These are phyloP conservation scores for Calephelis perditalis DNA, from an alignment of 2,888 invertebrate species.

Conservation along the genomic window DNA sequence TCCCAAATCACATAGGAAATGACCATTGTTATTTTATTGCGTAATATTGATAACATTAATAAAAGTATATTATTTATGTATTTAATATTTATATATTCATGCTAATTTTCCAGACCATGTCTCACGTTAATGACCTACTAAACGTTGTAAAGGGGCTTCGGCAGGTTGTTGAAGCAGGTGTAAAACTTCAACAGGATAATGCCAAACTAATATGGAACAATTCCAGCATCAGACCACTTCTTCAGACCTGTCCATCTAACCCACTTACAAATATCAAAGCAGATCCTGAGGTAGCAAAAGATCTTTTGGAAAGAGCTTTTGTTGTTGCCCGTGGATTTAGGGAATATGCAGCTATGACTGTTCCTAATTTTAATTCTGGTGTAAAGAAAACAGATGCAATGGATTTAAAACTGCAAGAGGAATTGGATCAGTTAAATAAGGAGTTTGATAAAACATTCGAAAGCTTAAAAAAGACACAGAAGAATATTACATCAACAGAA, in stretches of 20 bases:
- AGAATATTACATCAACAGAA: slow-evolving; percentile 23
- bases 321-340: slow-evolving; percentile 85
- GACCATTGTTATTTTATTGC: no score
- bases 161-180: slow-evolving; percentile 81
- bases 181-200: slow-evolving; percentile 81
- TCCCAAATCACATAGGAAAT: no score
- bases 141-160: slow-evolving; percentile 84
- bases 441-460: slow-evolving; percentile 68
- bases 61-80: not conserved
- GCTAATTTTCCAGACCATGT: slow-evolving; percentile 67
- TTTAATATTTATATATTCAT: slow-evolving; percentile 12
- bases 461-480: slow-evolving; percentile 45
- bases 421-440: slow-evolving; percentile 63
- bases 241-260: slow-evolving; percentile 55
- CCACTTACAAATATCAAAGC: slow-evolving; percentile 43
- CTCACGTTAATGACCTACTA: slow-evolving; percentile 80
- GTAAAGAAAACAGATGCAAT: slow-evolving; percentile 39
- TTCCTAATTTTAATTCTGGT: slow-evolving; percentile 46
- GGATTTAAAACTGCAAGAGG: slow-evolving; percentile 52
- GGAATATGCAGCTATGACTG: slow-evolving; percentile 71
- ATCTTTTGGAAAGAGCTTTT: slow-evolving; percentile 79
- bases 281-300: slow-evolving; percentile 46
- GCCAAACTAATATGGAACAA: slow-evolving; percentile 81
- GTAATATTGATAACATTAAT: no score
- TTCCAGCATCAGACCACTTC: slow-evolving; percentile 80